Percentiles rank a stretch among this genome's conserved stretches.
Evolutionary conservation across 1,140 invertebrate species (phyloP).

Genomic region (Euwallacea similis): DNA sequence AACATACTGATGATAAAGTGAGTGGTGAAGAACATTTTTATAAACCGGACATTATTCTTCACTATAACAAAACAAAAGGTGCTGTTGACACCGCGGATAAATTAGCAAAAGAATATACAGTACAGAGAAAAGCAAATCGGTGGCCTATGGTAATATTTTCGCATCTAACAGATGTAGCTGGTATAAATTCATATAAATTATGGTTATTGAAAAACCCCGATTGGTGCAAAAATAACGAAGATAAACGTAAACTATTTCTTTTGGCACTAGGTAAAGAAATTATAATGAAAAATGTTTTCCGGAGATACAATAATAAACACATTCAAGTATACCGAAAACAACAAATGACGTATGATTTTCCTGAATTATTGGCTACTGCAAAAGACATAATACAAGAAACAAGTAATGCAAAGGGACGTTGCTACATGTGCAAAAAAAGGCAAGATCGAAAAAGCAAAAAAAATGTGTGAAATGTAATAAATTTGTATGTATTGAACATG

Average conservation of each 20-base stretch:
- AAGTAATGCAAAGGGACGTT: neutral
- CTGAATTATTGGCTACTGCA: neutral
- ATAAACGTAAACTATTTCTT: constrained; percentile 31
- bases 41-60: constrained; percentile 39
- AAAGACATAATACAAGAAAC: neutral
- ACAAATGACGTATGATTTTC: too few relatives aligned
- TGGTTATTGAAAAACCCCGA: constrained; percentile 28
- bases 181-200: constrained; percentile 32
- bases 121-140: constrained; percentile 44
- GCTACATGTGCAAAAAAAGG: neutral
- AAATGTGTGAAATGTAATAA: neutral
- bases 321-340: neutral
- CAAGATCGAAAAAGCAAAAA: neutral
- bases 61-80: constrained; percentile 43
- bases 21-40: constrained; percentile 29
- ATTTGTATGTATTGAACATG: constrained; percentile 9
- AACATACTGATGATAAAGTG: constrained; percentile 37
- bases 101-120: constrained; percentile 35
- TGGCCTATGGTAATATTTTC: constrained; percentile 46
- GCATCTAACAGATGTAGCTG: constrained; percentile 35
- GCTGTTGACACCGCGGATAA: constrained; percentile 39
- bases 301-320: constrained; percentile 18
- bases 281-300: constrained; percentile 26
- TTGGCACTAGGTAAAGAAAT: constrained; percentile 26
- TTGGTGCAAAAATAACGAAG: constrained; percentile 12